phyloP scores from a whole-genome alignment of 2,113 vertebrate species.

The Danio rerio region DNA sequence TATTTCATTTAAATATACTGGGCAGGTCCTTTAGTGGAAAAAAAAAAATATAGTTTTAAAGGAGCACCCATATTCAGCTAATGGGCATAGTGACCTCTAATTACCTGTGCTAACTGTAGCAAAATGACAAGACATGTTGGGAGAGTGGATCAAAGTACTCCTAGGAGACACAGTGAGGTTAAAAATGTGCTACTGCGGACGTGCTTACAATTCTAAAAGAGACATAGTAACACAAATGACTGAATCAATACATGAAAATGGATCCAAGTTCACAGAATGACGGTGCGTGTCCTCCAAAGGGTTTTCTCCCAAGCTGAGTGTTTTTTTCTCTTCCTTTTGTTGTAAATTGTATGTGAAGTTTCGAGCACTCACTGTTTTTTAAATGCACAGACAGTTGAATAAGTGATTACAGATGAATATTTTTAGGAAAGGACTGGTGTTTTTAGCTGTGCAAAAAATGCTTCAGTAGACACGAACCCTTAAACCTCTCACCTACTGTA shows the following conservation, averaged over 20 bases:
- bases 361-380: too few relatives aligned
- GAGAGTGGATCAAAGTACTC: background rate
- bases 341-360: too few relatives aligned
- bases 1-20: constrained; percentile 18
- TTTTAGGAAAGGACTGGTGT: too few relatives aligned
- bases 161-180: background rate
- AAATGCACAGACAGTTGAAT: too few relatives aligned
- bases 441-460: too few relatives aligned
- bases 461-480: too few relatives aligned
- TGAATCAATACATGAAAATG: constrained; percentile 7
- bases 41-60: background rate
- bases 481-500: too few relatives aligned
- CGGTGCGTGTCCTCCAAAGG: too few relatives aligned
- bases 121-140: constrained; percentile 23
- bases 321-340: too few relatives aligned
- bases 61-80: constrained; percentile 13
- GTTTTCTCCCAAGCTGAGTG: too few relatives aligned
- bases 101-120: constrained; percentile 8
- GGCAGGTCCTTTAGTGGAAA: background rate
- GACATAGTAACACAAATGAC: background rate
- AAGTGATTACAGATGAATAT: too few relatives aligned
- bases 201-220: background rate
- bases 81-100: constrained; percentile 29
- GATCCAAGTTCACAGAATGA: background rate
- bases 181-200: background rate